Percentiles rank a stretch among this genome's conserved stretches.
These are phyloP conservation scores for Strigamia transsilvanica DNA, from an alignment of 2,888 invertebrate species.

Conservation along the genomic window DNA sequence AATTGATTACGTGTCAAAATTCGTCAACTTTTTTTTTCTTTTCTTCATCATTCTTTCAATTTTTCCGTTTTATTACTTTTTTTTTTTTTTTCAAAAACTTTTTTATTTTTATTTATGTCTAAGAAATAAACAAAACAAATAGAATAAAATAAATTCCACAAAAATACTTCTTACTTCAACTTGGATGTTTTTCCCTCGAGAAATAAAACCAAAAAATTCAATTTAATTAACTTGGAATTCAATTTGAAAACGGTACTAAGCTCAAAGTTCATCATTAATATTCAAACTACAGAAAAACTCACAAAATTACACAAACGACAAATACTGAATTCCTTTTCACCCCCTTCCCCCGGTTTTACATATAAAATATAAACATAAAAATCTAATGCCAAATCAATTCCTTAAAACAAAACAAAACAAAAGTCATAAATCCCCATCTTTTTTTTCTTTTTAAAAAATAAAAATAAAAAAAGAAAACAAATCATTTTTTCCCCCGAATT, in stretches of 20 bases:
- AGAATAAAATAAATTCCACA: background rate
- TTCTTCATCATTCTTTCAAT: background rate
- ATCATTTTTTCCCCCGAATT: background rate
- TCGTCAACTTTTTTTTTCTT: background rate
- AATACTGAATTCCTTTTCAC: constrained; percentile 10
- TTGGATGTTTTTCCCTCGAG: background rate
- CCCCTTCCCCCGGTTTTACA: background rate
- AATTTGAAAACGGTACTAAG: background rate
- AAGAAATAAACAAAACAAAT: background rate
- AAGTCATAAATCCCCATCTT: background rate
- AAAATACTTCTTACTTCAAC: background rate
- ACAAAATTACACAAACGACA: background rate
- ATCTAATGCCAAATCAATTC: background rate
- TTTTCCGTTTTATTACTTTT: background rate
- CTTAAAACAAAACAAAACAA: background rate
- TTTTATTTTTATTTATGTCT: too few relatives aligned
- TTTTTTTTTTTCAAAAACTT: background rate
- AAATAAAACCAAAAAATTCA: background rate
- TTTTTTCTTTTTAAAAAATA: background rate
- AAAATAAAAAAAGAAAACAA: background rate
- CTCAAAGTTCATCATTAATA: background rate
- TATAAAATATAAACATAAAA: background rate
- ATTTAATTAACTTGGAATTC: background rate
- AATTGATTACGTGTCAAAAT: background rate
- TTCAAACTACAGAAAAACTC: background rate